Percentiles rank a stretch among this genome's conserved stretches.
These are phyloP conservation scores for Distichodus sexfasciatus DNA, from an alignment of 2,797 vertebrate genomes.

Conservation along the genomic window DNA sequence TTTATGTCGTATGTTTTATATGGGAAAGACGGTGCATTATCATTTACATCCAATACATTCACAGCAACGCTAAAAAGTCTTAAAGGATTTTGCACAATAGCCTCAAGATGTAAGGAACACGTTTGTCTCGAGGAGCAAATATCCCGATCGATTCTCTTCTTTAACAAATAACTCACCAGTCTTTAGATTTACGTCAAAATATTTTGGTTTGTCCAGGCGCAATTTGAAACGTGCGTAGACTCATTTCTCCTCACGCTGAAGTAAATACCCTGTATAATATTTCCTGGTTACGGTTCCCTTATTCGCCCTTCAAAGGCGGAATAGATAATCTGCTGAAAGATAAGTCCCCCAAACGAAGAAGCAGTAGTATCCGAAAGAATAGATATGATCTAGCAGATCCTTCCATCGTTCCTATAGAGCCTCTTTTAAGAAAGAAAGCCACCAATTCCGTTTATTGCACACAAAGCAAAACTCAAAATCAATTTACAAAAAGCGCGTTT, in stretches of 20 bases:
- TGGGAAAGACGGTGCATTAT: slow-evolving; percentile 53
- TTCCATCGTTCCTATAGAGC: background rate
- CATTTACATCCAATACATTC: slow-evolving; percentile 68
- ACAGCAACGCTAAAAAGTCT: slow-evolving; percentile 49
- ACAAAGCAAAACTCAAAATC: too few relatives aligned
- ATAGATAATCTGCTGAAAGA: slow-evolving; percentile 23
- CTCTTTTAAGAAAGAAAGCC: background rate
- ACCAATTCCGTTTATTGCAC: too few relatives aligned
- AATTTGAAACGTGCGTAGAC: slow-evolving; percentile 52
- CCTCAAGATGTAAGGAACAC: slow-evolving; percentile 51
- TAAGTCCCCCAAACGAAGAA: slow-evolving; percentile 5
- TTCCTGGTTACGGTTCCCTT: slow-evolving; percentile 51
- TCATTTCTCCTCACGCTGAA: slow-evolving; percentile 45
- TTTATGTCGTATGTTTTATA: slow-evolving; percentile 32
- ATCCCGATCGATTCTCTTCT: slow-evolving; percentile 54
- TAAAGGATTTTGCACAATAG: slow-evolving; percentile 33
- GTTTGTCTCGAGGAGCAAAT: slow-evolving; percentile 36
- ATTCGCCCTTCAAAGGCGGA: slow-evolving; percentile 41
- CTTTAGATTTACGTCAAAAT: slow-evolving; percentile 54
- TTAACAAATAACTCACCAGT: slow-evolving; percentile 49
- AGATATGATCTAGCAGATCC: background rate
- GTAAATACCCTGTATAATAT: slow-evolving; percentile 51
- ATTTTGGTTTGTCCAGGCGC: slow-evolving; percentile 48
- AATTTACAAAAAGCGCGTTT: too few relatives aligned
- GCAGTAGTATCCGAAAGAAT: background rate